Evolutionary conservation across 2,888 invertebrate species (phyloP), one percentile per base, ranked within the genome.

Genomic region (Alloscopus bannaensis): DNA sequence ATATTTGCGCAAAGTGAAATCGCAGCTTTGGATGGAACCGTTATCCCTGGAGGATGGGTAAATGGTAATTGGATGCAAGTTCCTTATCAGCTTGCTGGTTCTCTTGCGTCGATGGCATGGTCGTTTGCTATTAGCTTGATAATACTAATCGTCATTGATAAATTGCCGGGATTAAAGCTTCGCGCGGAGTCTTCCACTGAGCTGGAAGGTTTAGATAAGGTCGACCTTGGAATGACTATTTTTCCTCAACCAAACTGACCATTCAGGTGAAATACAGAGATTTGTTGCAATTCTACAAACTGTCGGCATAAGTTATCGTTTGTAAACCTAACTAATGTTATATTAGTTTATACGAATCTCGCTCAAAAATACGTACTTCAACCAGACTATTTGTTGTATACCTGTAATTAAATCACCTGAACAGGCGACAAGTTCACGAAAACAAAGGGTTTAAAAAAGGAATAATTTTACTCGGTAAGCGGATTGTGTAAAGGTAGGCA

Each of bases 1-100:
- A 36, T 82, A n/a, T 84, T 84, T 57, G 84, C 84, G 3, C 82
- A 84, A 31, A 72, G 82, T 26, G 28, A 50, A 36, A 64, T 84
- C 11, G 73, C 73, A 0, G 68, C 62, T 18, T 8, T 80, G 31
- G 84, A 84, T 60, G 82, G 82, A 29, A 66, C 69, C 18, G 45
- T 28, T 2, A 84, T 84, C 22, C 16, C 55, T 31, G 84, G 84
- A 26, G 84, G 84, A 4, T 81, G 79, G 81, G 4, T 84, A 6
- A 73, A 84, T 64, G 79, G 77, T 16, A 72, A 84, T 52, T 81
- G 76, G 70, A 76, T 66, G 26, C 84, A 84, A 68, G 45, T 84
- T 18, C 40, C 36, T 11, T 59, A 60, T 50, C 84, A 84, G 64
- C 36, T 65, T 13, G 76, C 73, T 6, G 80, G 66, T 20, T 68